phyloP scores from a whole-genome alignment of 2,113 vertebrate species.

The Pedionomus torquatus region DNA sequence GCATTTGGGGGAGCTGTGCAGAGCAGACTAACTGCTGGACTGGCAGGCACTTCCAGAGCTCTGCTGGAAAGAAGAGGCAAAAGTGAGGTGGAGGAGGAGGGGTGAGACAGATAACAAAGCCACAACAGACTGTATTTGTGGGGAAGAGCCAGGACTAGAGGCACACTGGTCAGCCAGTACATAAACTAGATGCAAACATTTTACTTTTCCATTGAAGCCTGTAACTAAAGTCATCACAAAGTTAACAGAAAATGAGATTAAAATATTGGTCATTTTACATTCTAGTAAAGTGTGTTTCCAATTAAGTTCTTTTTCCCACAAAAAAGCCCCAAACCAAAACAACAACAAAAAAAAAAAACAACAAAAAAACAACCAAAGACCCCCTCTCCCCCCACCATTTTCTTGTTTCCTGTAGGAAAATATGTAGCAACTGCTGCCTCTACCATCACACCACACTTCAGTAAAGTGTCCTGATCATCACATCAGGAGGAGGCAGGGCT shows the following conservation, averaged over 20 bases:
- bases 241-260: background rate
- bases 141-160: background rate
- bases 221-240: background rate
- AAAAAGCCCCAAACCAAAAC: background rate
- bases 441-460: background rate
- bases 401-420: background rate
- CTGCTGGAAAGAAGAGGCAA: background rate
- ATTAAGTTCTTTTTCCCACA: fast-evolving
- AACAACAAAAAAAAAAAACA: too few species aligned
- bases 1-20: background rate
- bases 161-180: background rate
- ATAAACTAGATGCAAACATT: background rate
- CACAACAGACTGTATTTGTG: background rate
- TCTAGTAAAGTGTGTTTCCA: background rate
- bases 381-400: too few species aligned
- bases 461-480: background rate
- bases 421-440: background rate
- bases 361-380: too few species aligned
- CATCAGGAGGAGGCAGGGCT: background rate
- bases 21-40: background rate
- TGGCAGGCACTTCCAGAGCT: background rate
- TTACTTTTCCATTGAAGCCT: background rate
- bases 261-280: background rate
- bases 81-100: background rate
- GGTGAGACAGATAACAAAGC: background rate